These are phyloP conservation scores for Takifugu rubripes DNA, from an alignment of 2,797 vertebrate genomes.

Conservation along the genomic window DNA sequence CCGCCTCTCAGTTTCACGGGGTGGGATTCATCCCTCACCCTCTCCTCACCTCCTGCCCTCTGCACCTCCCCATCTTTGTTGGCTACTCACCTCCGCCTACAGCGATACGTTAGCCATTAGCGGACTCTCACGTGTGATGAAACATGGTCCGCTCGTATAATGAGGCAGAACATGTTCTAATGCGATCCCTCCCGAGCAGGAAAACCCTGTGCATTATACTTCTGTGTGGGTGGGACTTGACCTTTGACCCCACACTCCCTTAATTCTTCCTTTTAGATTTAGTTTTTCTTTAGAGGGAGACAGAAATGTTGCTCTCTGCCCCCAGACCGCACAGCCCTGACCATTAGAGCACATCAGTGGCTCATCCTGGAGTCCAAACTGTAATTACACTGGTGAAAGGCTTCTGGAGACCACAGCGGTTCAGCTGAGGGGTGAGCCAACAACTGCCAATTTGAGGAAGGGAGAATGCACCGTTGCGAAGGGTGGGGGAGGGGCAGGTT, in stretches of 20 bases:
- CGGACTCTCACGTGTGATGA: neutral
- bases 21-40: constrained; percentile 37
- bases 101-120: neutral
- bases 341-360: constrained; percentile 60
- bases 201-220: too few species aligned
- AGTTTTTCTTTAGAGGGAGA: constrained; percentile 30
- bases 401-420: constrained; percentile 46
- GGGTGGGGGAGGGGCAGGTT: constrained; percentile 10
- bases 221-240: too few species aligned
- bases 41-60: constrained; percentile 51
- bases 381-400: constrained; percentile 60
- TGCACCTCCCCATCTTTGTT: constrained; percentile 4
- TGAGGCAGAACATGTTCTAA: too few species aligned
- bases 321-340: constrained; percentile 23
- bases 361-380: constrained; percentile 55
- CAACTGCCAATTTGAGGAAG: constrained; percentile 61
- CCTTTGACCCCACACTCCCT: constrained; percentile 14
- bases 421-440: constrained; percentile 58
- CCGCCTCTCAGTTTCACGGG: constrained; percentile 34
- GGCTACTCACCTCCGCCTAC: constrained; percentile 4
- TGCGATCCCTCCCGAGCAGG: too few species aligned
- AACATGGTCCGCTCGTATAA: neutral
- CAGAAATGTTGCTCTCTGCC: constrained; percentile 14
- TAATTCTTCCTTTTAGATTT: constrained; percentile 24
- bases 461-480: constrained; percentile 39